phyloP scores from a whole-genome alignment of 2,888 invertebrate species.

The Micoletzkya japonica region DNA sequence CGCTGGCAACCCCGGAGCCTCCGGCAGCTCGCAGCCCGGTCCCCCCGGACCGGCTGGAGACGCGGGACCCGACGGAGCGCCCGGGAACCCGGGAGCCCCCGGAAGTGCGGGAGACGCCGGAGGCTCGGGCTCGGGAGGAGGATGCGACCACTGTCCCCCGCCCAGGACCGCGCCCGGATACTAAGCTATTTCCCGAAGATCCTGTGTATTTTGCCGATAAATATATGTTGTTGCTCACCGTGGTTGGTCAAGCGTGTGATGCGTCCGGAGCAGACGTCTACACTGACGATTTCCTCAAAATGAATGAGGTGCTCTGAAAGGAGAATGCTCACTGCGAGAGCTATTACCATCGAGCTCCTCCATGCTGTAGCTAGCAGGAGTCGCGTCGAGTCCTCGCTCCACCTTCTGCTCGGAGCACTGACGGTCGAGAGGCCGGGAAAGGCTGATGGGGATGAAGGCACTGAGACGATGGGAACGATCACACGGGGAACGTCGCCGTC shows the following conservation, averaged over 20 bases:
- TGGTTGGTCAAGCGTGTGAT: conserved; percentile 47
- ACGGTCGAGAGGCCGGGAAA: conserved; percentile 27
- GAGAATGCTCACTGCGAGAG: background rate
- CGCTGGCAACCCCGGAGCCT: no score
- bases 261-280: conserved; percentile 37
- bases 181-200: no score
- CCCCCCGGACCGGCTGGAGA: no score
- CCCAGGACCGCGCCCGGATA: no score
- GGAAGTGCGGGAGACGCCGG: no score
- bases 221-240: no score
- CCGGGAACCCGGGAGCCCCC: no score
- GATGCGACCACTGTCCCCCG: no score
- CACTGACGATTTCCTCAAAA: conserved; percentile 44
- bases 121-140: no score
- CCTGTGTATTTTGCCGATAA: no score
- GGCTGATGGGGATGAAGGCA: background rate
- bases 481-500: conserved; percentile 27
- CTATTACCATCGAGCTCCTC: conserved; percentile 42
- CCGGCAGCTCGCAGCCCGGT: no score
- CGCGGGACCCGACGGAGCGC: no score
- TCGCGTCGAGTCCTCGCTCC: conserved; percentile 45
- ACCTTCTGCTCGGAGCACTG: conserved; percentile 31
- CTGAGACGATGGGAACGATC: conserved; percentile 43
- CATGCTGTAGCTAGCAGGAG: conserved; percentile 48
- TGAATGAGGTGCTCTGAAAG: background rate